These are phyloP conservation scores for Drosophila kohkoa DNA, from an alignment of 1,140 invertebrate species.

Conservation along the genomic window DNA sequence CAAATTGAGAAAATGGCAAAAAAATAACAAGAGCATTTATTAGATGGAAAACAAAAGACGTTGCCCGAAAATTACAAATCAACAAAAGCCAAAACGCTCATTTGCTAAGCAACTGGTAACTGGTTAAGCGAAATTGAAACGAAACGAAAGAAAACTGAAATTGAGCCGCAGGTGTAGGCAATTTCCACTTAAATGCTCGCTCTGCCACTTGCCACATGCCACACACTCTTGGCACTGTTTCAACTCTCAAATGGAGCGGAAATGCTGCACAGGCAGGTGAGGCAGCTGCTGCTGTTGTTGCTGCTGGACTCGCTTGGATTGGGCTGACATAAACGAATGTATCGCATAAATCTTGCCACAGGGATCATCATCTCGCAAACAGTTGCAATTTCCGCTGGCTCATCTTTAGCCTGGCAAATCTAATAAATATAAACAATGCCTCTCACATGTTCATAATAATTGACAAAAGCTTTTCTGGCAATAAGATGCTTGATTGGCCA, in stretches of 20 bases:
- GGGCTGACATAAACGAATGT: conserved; percentile 72
- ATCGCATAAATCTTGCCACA: conserved; percentile 71
- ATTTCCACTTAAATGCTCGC: conserved; percentile 79
- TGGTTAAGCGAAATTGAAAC: conserved; percentile 52
- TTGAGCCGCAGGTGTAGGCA: conserved; percentile 83
- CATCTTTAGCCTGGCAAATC: conserved; percentile 30
- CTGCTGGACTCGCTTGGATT: not conserved
- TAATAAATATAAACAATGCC: conserved; percentile 78
- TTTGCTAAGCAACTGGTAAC: conserved; percentile 55
- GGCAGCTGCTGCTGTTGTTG: not conserved
- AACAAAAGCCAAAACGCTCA: conserved; percentile 9
- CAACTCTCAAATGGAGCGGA: conserved; percentile 79
- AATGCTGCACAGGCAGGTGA: conserved; percentile 47
- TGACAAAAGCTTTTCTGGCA: conserved; percentile 42
- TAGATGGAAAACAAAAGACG: conserved; percentile 44
- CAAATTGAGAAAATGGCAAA: conserved; percentile 20
- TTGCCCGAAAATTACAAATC: conserved; percentile 23
- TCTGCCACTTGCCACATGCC: conserved; percentile 18
- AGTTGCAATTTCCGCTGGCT: conserved; percentile 63
- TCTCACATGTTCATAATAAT: conserved; percentile 72
- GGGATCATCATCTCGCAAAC: conserved; percentile 53
- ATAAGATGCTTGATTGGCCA: conserved; percentile 47
- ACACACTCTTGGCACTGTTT: conserved; percentile 64
- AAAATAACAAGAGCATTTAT: conserved; percentile 65
- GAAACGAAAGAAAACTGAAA: conserved; percentile 64